phyloP scores from a whole-genome alignment of 2,888 invertebrate genomes.

The Drosophila ezoana region DNA sequence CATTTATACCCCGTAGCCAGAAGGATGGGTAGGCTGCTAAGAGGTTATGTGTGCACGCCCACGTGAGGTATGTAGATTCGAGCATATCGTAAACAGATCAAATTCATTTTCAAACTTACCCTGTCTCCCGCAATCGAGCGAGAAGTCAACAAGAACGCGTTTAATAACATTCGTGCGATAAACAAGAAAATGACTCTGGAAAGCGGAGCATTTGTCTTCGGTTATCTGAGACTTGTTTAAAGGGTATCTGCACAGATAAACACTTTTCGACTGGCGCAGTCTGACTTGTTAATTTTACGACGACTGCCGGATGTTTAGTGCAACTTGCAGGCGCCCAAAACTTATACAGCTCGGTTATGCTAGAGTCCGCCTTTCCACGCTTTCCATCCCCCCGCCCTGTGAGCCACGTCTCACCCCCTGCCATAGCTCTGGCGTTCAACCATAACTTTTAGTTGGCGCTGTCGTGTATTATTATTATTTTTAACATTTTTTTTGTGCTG shows the following conservation, averaged over 20 bases:
- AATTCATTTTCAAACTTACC: too few relatives aligned
- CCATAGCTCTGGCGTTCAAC: conserved; percentile 25
- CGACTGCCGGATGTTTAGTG: conserved; percentile 72
- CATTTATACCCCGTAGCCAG: background rate
- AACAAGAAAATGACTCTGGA: too few relatives aligned
- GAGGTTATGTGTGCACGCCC: too few relatives aligned
- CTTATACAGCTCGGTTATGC: conserved; percentile 36
- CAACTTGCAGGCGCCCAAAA: conserved; percentile 43
- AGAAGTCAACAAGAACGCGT: too few relatives aligned
- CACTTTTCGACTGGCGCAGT: background rate
- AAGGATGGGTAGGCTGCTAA: too few relatives aligned
- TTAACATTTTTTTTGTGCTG: background rate
- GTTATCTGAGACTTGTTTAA: background rate
- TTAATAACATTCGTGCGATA: too few relatives aligned
- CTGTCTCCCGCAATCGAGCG: too few relatives aligned
- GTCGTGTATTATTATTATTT: conserved; percentile 57
- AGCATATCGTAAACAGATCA: too few relatives aligned
- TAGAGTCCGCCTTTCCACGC: background rate
- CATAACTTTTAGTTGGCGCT: conserved; percentile 55
- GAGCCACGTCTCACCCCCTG: background rate
- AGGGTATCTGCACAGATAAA: background rate
- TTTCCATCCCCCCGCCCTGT: background rate
- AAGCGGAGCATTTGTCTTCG: too few relatives aligned
- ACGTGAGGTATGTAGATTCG: too few relatives aligned
- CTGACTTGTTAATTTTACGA: conserved; percentile 55